A percentile compares a stretch with the other conserved stretches of the same genome.
Conservation (phyloP, 2,888 invertebrate genomes). For the Drosophila meridiana region DNA sequence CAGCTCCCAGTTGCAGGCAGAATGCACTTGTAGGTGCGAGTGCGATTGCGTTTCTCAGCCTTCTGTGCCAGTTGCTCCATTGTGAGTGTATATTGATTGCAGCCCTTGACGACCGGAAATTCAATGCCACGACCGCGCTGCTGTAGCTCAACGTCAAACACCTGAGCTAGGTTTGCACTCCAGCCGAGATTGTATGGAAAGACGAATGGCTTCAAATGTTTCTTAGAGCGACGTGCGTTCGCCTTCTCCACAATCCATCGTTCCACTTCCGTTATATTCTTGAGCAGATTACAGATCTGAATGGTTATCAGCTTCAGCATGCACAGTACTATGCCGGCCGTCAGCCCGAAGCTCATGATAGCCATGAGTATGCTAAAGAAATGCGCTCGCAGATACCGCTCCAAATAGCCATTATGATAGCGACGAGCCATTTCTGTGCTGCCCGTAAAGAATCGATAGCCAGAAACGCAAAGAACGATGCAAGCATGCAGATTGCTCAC, state of each 20-base stretch:
- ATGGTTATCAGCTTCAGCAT: conserved; percentile 94
- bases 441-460: conserved; percentile 88
- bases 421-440: conserved; percentile 86
- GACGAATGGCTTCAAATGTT: conserved; percentile 86
- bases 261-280: conserved; percentile 97
- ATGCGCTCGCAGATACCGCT: conserved; percentile 88
- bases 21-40: conserved; percentile 89
- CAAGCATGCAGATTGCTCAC: conserved; percentile 94
- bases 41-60: conserved; percentile 91
- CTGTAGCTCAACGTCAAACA: conserved; percentile 88
- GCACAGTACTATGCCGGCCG: conserved; percentile 95
- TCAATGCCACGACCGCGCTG: conserved; percentile 87
- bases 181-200: conserved; percentile 95
- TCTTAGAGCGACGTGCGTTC: conserved; percentile 86
- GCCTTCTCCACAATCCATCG: conserved; percentile 98
- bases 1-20: conserved; percentile 90
- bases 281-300: conserved; percentile 92
- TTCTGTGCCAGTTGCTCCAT: conserved; percentile 96
- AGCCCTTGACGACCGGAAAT: conserved; percentile 94
- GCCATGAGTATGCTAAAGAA: conserved; percentile 89
- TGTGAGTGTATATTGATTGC: conserved; percentile 94
- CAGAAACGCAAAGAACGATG: conserved; percentile 88
- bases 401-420: conserved; percentile 74
- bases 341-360: conserved; percentile 94
- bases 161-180: conserved; percentile 87